Base-by-base conservation (phyloP, 1,140 invertebrate genomes). In the Aplysia californica region DNA sequence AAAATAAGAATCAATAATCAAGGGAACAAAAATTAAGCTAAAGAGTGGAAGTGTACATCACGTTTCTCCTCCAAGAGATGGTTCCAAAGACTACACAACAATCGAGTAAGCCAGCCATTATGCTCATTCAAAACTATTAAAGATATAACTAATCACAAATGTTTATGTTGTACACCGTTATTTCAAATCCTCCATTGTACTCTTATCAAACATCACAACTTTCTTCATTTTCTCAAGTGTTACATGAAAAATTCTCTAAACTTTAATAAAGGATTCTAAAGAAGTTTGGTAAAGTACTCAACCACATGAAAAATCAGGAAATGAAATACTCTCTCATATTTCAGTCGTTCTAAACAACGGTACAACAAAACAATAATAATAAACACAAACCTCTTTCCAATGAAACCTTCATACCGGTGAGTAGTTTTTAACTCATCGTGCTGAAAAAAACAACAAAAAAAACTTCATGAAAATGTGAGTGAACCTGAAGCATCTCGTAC, bases 391-490 rank as follows among this genome's bases (percentile, higher is more conserved):
- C 72, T 75, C 59, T 66, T 75, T 2, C 59, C 72, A 31, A 75
- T 33, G 35, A 44, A 66, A 3, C 72, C 72, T 33, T 75, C 72
- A 66, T 31, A 65, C 38, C 72, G 41, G 41, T 75, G 72, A 23
- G 36, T 31, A n/a, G 35, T 23, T 31, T 4, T 50, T 1, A 23
- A 23, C 31, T 75, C 61, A 5, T 75, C 72, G 66, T 75, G 59
- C 72, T 75, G 55, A 66, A 66, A 58, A 56, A 31, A 33, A 58
- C 4, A 71, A 69, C 39, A 20, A 44, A 29, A 23, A 69, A n/a
- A n/a, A n/a, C n/a, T n/a, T n/a, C n/a, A n/a, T n/a, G n/a, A n/a
- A n/a, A n/a, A n/a, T n/a, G n/a, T n/a, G n/a, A n/a, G n/a, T n/a
- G n/a, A n/a, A n/a, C n/a, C n/a, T n/a, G n/a, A n/a, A n/a, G n/a